These are phyloP conservation scores for Zele albiditarsus DNA, from an alignment of 2,888 invertebrate genomes.

Conservation along the genomic window DNA sequence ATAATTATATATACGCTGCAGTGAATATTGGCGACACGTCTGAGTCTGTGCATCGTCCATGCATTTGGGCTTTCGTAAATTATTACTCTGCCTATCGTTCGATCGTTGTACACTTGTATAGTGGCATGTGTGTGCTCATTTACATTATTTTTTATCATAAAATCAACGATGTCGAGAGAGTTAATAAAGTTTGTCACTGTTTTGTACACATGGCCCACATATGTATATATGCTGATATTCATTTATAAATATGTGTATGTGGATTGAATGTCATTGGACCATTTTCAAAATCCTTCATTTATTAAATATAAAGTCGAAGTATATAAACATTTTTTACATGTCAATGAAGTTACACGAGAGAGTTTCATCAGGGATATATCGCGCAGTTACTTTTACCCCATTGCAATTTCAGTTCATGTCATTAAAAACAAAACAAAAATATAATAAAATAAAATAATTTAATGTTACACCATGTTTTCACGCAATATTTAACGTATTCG, in stretches of 20 bases:
- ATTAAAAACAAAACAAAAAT: neutral
- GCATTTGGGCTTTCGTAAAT: constrained; percentile 42
- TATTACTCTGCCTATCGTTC: constrained; percentile 36
- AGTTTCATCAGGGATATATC: neutral
- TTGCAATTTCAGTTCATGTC: neutral
- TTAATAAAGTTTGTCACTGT: constrained; percentile 25
- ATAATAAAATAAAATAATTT: neutral
- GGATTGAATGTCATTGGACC: neutral
- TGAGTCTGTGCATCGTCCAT: constrained; percentile 39
- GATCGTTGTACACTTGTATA: constrained; percentile 40
- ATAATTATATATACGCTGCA: neutral
- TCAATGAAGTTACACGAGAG: neutral
- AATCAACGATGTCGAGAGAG: constrained; percentile 26
- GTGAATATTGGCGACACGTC: constrained; percentile 1
- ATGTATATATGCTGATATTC: neutral
- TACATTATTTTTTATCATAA: constrained; percentile 51
- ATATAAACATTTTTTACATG: too few species aligned
- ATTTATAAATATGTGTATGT: neutral
- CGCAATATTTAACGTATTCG: neutral
- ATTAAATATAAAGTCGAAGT: neutral
- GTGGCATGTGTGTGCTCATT: constrained; percentile 35
- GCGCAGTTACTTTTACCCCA: too few species aligned
- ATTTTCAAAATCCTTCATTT: neutral
- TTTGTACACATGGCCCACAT: constrained; percentile 33
- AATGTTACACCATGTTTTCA: neutral